These are phyloP conservation scores for Eupithecia inturbata DNA, from an alignment of 2,888 invertebrate species.

Conservation along the genomic window DNA sequence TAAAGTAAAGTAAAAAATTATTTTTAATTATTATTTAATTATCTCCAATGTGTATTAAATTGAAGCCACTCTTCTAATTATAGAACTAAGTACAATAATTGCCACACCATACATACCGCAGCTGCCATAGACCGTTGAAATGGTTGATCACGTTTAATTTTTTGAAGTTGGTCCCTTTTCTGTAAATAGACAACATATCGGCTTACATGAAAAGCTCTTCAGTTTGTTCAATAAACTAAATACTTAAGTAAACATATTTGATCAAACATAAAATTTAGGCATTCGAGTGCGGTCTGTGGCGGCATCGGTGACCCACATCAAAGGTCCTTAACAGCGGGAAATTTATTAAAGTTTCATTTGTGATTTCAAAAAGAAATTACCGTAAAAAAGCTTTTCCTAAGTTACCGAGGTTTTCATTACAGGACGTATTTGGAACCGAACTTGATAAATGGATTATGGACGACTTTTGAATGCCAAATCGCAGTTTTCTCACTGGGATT, in stretches of 20 bases:
- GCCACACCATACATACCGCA: no score
- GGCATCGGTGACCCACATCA: slow-evolving; percentile 50
- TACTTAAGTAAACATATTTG: slow-evolving; percentile 32
- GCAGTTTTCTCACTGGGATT: slow-evolving; percentile 14
- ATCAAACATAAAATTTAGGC: slow-evolving; percentile 35
- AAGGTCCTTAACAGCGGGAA: slow-evolving; percentile 48
- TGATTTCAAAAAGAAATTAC: slow-evolving; percentile 53
- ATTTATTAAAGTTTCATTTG: slow-evolving; percentile 53
- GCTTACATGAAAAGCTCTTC: slow-evolving; percentile 3
- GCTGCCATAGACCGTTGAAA: no score
- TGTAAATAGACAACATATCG: not conserved
- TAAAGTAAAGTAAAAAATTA: no score
- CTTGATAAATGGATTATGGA: slow-evolving; percentile 38
- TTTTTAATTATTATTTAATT: no score
- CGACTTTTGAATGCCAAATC: slow-evolving; percentile 31
- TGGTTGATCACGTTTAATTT: not conserved
- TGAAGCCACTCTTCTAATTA: no score
- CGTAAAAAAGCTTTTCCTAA: slow-evolving; percentile 45
- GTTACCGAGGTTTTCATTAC: slow-evolving; percentile 36
- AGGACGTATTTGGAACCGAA: slow-evolving; percentile 26
- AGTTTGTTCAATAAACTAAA: slow-evolving; percentile 25
- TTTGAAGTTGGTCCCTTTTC: not conserved
- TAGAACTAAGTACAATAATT: no score
- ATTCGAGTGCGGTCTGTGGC: slow-evolving; percentile 41
- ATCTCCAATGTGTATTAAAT: no score